phyloP scores from a whole-genome alignment of 1,140 invertebrate genomes.

The Musca vetustissima region DNA sequence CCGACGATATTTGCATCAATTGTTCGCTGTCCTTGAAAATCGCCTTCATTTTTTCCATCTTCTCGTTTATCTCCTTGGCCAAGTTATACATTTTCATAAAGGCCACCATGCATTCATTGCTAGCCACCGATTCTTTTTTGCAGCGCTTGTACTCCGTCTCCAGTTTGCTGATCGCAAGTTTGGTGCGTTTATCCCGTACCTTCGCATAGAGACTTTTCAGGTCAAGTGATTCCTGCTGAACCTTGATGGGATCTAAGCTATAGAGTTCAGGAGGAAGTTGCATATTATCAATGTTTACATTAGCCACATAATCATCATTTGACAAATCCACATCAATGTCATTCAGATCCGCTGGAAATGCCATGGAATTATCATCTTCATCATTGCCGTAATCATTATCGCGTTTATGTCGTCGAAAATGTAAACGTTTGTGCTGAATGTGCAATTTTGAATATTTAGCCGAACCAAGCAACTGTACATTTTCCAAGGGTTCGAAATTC shows the following conservation, averaged over 20 bases:
- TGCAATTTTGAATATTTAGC: background rate
- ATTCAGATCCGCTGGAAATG: too few relatives aligned
- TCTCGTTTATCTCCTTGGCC: slow-evolving; percentile 46
- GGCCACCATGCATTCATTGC: slow-evolving; percentile 41
- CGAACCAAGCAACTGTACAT: too few relatives aligned
- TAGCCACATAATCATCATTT: background rate
- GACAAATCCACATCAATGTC: too few relatives aligned
- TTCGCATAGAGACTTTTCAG: slow-evolving; percentile 38
- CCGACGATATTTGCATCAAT: slow-evolving; percentile 2
- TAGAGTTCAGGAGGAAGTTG: slow-evolving; percentile 24
- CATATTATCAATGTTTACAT: background rate
- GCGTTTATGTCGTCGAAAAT: background rate
- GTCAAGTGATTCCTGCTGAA: slow-evolving; percentile 31
- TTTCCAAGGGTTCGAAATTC: too few relatives aligned
- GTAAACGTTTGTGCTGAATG: slow-evolving; percentile 3
- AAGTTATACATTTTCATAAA: slow-evolving; percentile 49
- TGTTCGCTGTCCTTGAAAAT: slow-evolving; percentile 37
- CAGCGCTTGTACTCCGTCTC: slow-evolving; percentile 44
- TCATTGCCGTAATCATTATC: background rate
- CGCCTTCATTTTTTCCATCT: slow-evolving; percentile 49
- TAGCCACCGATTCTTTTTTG: slow-evolving; percentile 38
- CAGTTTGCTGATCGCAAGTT: slow-evolving; percentile 34
- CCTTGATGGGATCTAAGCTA: slow-evolving; percentile 38
- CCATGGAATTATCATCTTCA: background rate
- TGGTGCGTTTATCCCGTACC: slow-evolving; percentile 40